Evolutionary conservation across 2,113 vertebrate genomes (phyloP).

Genomic region (Misgurnus mizolepis): DNA sequence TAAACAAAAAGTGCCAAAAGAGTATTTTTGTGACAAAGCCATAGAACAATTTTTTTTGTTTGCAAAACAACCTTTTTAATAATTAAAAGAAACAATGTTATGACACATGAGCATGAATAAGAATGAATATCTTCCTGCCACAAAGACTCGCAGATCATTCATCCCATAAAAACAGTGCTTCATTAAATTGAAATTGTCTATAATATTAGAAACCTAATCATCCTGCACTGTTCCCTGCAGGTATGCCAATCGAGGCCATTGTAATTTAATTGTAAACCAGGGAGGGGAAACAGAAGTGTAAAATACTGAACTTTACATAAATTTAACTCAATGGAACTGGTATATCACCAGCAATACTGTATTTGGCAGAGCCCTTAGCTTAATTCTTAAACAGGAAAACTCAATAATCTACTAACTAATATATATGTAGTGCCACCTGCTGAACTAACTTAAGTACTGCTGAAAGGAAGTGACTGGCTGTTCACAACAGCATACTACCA

Average conservation of each 20-base stretch:
- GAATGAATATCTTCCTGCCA: slow-evolving; percentile 4
- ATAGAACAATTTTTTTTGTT: too few relatives aligned
- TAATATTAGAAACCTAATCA: slow-evolving; percentile 77
- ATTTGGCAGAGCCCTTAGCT: slow-evolving; percentile 14
- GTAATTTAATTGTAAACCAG: slow-evolving; percentile 71
- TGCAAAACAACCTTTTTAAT: too few relatives aligned
- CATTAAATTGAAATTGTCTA: slow-evolving; percentile 69
- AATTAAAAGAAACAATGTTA: background rate
- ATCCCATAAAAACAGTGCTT: slow-evolving; percentile 58
- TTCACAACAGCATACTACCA: too few relatives aligned
- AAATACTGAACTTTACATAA: slow-evolving; percentile 42
- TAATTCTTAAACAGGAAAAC: slow-evolving; percentile 14
- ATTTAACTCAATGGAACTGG: background rate
- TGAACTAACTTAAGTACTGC: slow-evolving; percentile 46
- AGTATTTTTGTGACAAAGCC: too few relatives aligned
- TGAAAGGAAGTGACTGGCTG: background rate
- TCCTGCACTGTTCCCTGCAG: slow-evolving; percentile 68
- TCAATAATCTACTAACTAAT: background rate
- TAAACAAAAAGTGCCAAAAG: too few relatives aligned
- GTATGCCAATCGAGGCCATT: slow-evolving; percentile 62
- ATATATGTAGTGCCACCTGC: slow-evolving; percentile 65
- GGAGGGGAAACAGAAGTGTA: slow-evolving; percentile 46
- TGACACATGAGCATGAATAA: slow-evolving; percentile 30
- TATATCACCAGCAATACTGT: slow-evolving; percentile 2
- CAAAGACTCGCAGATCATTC: slow-evolving; percentile 49